A percentile compares a stretch with the other conserved stretches of the same genome.
Conservation (phyloP, 2,888 invertebrate genomes). For the Diachrysia chrysitis region DNA sequence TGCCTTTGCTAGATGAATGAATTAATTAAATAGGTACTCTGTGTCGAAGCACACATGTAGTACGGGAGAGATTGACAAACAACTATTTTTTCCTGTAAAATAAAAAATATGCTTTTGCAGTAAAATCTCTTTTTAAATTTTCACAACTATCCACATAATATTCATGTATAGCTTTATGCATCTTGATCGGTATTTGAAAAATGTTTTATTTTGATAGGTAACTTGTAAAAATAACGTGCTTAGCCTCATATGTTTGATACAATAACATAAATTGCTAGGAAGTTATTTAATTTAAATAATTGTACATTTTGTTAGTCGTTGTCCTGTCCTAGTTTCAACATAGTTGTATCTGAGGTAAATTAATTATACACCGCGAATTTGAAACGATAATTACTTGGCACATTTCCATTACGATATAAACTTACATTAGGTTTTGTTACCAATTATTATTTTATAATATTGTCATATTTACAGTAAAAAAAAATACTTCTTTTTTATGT, state of each 20-base stretch:
- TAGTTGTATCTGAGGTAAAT: neutral
- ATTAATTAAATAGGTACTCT: too few relatives aligned
- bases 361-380: constrained; percentile 2
- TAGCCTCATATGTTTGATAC: neutral
- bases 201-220: neutral
- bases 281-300: neutral
- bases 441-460: neutral
- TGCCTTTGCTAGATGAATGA: too few relatives aligned
- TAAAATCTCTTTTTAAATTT: too few relatives aligned
- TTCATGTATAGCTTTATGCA: too few relatives aligned
- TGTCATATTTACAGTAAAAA: too few relatives aligned
- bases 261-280: neutral
- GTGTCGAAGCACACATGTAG: too few relatives aligned
- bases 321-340: neutral
- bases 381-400: neutral
- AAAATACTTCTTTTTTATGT: too few relatives aligned
- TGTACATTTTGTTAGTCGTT: neutral
- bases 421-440: neutral
- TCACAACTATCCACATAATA: too few relatives aligned
- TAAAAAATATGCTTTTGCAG: too few relatives aligned
- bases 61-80: too few relatives aligned
- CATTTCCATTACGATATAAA: neutral
- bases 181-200: neutral
- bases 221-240: neutral
- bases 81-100: too few relatives aligned